Evolutionary conservation across 2,797 vertebrate genomes (phyloP).

Genomic region (Meriones psammophilus): DNA sequence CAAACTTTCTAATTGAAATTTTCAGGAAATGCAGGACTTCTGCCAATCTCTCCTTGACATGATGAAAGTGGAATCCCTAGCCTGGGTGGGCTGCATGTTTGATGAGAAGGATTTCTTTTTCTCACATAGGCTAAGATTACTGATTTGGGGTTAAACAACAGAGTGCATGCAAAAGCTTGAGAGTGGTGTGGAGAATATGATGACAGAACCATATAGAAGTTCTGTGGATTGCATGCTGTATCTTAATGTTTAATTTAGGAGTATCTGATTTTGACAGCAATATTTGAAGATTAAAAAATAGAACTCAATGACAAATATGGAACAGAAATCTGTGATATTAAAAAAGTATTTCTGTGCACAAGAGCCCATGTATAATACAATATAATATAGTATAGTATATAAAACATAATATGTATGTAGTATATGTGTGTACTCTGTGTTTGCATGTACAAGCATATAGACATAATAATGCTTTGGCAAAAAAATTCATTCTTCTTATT

Average conservation of each 20-base stretch:
- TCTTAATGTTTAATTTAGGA: slow-evolving; percentile 77
- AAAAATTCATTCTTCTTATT: slow-evolving; percentile 4
- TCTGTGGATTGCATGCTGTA: slow-evolving; percentile 40
- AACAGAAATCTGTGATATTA: slow-evolving; percentile 22
- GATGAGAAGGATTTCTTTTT: slow-evolving; percentile 59
- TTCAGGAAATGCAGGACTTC: background rate
- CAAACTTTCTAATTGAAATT: slow-evolving; percentile 42
- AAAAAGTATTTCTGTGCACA: background rate
- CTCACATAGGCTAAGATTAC: slow-evolving; percentile 68
- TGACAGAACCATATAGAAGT: slow-evolving; percentile 72
- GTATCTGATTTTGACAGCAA: slow-evolving; percentile 65
- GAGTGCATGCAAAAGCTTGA: slow-evolving; percentile 71
- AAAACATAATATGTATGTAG: background rate
- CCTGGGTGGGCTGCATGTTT: slow-evolving; percentile 5
- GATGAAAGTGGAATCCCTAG: background rate
- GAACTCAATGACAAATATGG: slow-evolving; percentile 41
- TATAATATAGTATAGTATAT: background rate
- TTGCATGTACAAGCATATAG: background rate
- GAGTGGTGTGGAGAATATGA: slow-evolving; percentile 50
- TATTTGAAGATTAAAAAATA: slow-evolving; percentile 60
- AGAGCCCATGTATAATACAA: background rate
- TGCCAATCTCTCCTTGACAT: background rate
- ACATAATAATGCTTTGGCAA: background rate
- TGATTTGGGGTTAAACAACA: slow-evolving; percentile 56
- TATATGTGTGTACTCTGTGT: background rate